phyloP scores from a whole-genome alignment of 2,797 vertebrate species.

The Uromys caudimaculatus region DNA sequence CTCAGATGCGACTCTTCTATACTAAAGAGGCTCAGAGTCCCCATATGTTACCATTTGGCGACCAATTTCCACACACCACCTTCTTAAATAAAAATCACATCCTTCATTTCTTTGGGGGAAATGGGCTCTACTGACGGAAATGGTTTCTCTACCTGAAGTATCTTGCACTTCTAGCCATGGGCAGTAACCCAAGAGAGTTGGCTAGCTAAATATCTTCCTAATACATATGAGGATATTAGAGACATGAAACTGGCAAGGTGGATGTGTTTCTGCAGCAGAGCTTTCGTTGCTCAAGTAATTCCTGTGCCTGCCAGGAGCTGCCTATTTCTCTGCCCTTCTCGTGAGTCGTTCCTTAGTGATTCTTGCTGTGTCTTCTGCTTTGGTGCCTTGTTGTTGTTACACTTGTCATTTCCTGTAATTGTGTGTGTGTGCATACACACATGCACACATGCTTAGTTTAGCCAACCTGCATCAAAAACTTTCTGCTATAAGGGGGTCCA shows the following conservation, averaged over 20 bases:
- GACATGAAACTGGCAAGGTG: not conserved
- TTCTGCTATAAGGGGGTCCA: not conserved
- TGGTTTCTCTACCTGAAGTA: not conserved
- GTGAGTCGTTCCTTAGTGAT: not conserved
- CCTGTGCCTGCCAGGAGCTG: not conserved
- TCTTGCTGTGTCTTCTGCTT: not conserved
- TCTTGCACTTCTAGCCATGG: not conserved
- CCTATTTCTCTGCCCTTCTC: not conserved
- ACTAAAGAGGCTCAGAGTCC: not conserved
- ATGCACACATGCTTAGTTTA: not conserved
- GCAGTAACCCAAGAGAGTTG: not conserved
- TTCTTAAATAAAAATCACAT: not conserved
- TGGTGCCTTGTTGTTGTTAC: not conserved
- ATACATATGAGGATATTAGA: accelerated
- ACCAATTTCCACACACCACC: too few relatives aligned
- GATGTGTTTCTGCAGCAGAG: not conserved
- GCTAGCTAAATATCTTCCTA: not conserved
- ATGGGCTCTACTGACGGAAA: not conserved
- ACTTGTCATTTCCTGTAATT: not conserved
- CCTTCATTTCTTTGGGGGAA: not conserved
- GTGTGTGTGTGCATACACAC: too few relatives aligned
- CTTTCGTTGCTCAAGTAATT: accelerated
- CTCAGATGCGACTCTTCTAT: not conserved
- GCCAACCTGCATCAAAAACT: not conserved
- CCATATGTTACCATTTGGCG: not conserved